phyloP scores from a whole-genome alignment of 2,888 invertebrate species.

The Sabellastarte sp. region DNA sequence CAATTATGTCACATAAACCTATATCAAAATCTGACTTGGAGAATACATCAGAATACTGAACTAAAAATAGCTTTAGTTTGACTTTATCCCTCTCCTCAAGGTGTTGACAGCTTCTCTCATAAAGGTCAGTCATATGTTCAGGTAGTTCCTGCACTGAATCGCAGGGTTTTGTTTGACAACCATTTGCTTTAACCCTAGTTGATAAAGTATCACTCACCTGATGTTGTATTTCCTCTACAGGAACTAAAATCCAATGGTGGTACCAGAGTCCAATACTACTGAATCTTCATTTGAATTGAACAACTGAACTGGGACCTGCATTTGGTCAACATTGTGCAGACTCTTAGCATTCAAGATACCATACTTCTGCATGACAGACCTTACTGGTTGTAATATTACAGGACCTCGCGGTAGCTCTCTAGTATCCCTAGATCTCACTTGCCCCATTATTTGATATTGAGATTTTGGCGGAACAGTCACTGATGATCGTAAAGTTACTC shows the following conservation, averaged over 20 bases:
- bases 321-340: background rate
- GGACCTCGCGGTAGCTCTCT: too few species aligned
- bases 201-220: too few species aligned
- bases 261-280: background rate
- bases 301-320: background rate
- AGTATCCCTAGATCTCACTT: too few species aligned
- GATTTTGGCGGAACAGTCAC: background rate
- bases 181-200: too few species aligned
- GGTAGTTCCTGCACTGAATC: too few species aligned
- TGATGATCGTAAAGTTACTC: background rate
- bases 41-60: background rate
- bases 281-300: background rate
- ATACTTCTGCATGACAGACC: background rate
- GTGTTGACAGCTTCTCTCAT: background rate
- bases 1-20: background rate
- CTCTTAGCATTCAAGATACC: background rate
- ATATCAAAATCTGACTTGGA: too few species aligned
- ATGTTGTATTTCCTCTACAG: too few species aligned
- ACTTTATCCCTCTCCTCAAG: background rate
- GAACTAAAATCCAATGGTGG: too few species aligned
- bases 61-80: background rate
- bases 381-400: too few species aligned
- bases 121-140: background rate
- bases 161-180: too few species aligned
- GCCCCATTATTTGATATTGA: too few species aligned